Base-by-base conservation (phyloP, 2,888 invertebrate species). In the Drosophila falleni region DNA sequence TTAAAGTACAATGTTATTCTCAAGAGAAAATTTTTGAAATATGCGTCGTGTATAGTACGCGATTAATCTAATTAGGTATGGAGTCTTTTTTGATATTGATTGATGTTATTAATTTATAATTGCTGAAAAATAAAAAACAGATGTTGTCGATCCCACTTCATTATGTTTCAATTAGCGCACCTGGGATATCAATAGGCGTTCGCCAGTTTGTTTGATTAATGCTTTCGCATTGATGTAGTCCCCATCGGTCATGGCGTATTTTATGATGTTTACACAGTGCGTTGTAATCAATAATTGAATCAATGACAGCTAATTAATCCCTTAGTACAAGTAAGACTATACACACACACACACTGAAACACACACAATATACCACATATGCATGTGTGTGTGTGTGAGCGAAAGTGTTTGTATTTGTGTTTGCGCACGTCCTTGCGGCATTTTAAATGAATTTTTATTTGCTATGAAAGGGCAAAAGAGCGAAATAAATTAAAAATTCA, bases 301-400 rank as follows among this genome's bases (percentile, higher is more conserved):
- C 76, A 89, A 84, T 80, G 80, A 71, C 76, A 87, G 82, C 75
- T 80, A 86, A 87, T 86, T 89, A 85, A 80, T 85, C 66, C 68
- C 29, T 47, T 54, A 66, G 50, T 50, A 53, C 31, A 41, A 54
- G 55, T 33, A 58, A 37, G 35, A 46, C 23, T 5, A 10, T 10
- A 29, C 23, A n/a, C 26, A 3, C 4, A 23, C 42, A 33, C 15
- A 33, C 6, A 23, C 33, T 56, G 41, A n/a, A 16, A 42, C 35
- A 37, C 4, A 37, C 4, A n/a, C 8, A n/a, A 6, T 5, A 44
- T 16, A 15, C 1, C 1, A 49, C 8, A 39, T 23, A 35, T 5
- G 11, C 11, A 35, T 35, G 11, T 35, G 37, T 4, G 11, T 35
- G 37, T 4, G 35, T 42, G 19, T 37, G 19, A 35, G 44, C 19